Percentiles rank a stretch among this genome's conserved stretches.
Evolutionary conservation across 1,140 invertebrate species (phyloP).

Genomic region (Asbolus verrucosus): DNA sequence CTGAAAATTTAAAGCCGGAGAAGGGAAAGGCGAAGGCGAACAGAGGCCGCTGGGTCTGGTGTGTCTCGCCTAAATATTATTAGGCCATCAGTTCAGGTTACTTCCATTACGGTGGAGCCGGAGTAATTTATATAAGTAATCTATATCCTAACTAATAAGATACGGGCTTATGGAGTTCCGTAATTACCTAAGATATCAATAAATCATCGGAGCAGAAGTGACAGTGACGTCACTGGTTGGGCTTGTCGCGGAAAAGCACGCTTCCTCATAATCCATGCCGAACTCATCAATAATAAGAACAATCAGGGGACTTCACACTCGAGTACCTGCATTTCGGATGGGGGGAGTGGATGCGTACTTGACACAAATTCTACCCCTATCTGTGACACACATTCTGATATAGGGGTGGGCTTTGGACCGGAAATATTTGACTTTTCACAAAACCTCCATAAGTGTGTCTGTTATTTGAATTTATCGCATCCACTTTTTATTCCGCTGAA

Average conservation of each 20-base stretch:
- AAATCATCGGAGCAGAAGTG: conserved; percentile 38
- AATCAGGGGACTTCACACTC: conserved; percentile 19
- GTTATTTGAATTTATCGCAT: too few species aligned
- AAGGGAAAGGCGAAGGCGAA: not conserved
- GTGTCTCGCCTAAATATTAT: conserved; percentile 37
- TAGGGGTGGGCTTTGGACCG: too few species aligned
- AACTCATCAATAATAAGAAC: conserved; percentile 41
- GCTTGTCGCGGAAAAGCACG: not conserved
- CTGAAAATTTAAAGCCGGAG: not conserved
- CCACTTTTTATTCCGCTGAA: too few species aligned
- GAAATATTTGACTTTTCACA: too few species aligned
- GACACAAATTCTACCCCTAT: too few species aligned
- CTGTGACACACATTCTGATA: too few species aligned
- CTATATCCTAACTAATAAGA: conserved; percentile 44
- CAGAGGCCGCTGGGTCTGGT: not conserved
- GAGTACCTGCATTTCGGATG: conserved; percentile 13
- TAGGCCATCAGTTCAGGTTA: conserved; percentile 34
- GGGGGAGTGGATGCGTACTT: too few species aligned
- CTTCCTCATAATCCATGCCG: conserved; percentile 28
- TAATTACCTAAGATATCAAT: conserved; percentile 45
- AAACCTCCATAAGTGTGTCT: too few species aligned
- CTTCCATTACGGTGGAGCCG: conserved; percentile 29
- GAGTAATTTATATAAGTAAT: conserved; percentile 43
- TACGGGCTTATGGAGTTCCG: conserved; percentile 43
- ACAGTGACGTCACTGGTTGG: conserved; percentile 38